A percentile compares a stretch with the other conserved stretches of the same genome.
These are phyloP conservation scores for Acleris emargana DNA, from an alignment of 2,888 invertebrate genomes.

Conservation along the genomic window DNA sequence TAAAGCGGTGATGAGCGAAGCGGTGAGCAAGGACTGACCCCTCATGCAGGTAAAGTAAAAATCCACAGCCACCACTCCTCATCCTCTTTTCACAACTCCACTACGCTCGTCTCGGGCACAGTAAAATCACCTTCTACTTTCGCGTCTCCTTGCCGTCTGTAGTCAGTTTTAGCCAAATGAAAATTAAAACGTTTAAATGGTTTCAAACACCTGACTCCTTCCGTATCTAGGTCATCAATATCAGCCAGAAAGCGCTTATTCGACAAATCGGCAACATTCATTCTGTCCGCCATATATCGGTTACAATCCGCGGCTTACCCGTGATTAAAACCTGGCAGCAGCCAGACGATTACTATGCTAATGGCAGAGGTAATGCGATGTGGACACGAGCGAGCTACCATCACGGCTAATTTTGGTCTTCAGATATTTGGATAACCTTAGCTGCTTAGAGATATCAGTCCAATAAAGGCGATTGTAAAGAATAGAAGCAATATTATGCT, in stretches of 20 bases:
- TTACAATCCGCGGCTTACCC: slow-evolving; percentile 38
- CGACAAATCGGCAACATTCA: slow-evolving; percentile 34
- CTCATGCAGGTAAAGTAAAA: too few species aligned
- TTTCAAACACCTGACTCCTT: background rate
- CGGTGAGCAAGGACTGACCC: too few species aligned
- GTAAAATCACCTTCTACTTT: too few species aligned
- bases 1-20: too few species aligned
- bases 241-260: slow-evolving; percentile 21
- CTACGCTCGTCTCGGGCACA: too few species aligned
- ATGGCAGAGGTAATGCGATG: slow-evolving; percentile 63
- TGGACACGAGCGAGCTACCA: slow-evolving; percentile 53
- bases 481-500: too few species aligned
- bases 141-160: too few species aligned
- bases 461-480: too few species aligned
- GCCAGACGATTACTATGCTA: slow-evolving; percentile 73
- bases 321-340: slow-evolving; percentile 68
- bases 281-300: slow-evolving; percentile 31
- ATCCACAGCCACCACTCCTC: too few species aligned
- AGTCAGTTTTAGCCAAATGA: too few species aligned
- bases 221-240: slow-evolving; percentile 19
- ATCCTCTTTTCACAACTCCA: too few species aligned
- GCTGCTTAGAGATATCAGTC: too few species aligned
- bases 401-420: slow-evolving; percentile 12
- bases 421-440: slow-evolving; percentile 1
- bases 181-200: background rate